phyloP scores from a whole-genome alignment of 2,113 vertebrate genomes.

The Gopherus flavomarginatus region DNA sequence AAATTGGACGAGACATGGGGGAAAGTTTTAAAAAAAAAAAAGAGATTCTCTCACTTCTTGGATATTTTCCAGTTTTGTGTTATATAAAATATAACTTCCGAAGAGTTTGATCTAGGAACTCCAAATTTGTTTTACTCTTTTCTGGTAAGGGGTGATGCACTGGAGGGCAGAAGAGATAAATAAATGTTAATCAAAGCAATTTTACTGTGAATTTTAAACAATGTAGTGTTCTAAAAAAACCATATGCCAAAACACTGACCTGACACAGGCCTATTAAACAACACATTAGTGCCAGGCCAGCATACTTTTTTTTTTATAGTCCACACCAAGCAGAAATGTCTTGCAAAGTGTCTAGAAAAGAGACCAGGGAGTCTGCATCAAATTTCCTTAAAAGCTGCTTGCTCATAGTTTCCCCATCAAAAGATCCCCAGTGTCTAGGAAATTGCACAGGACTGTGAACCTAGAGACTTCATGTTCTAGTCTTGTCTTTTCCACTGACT shows the following conservation, averaged over 20 bases:
- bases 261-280: constrained; percentile 55
- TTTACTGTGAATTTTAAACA: constrained; percentile 53
- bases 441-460: no score
- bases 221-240: constrained; percentile 42
- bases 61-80: background rate
- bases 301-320: background rate
- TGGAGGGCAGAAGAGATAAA: constrained; percentile 45
- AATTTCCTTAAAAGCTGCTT: constrained; percentile 7
- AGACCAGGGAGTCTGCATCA: background rate
- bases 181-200: constrained; percentile 66
- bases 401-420: background rate
- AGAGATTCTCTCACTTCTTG: background rate
- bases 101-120: constrained; percentile 37
- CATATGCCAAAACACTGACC: constrained; percentile 46
- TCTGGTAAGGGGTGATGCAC: constrained; percentile 54
- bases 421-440: background rate
- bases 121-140: constrained; percentile 49
- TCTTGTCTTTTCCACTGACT: no score
- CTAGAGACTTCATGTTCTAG: no score
- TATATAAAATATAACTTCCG: constrained; percentile 58
- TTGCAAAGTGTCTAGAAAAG: background rate
- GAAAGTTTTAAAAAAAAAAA: constrained; percentile 1
- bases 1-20: constrained; percentile 24
- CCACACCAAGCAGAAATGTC: background rate
- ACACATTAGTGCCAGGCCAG: constrained; percentile 47